These are phyloP conservation scores for Gallinago media DNA, from an alignment of 2,113 vertebrate species.

Conservation along the genomic window DNA sequence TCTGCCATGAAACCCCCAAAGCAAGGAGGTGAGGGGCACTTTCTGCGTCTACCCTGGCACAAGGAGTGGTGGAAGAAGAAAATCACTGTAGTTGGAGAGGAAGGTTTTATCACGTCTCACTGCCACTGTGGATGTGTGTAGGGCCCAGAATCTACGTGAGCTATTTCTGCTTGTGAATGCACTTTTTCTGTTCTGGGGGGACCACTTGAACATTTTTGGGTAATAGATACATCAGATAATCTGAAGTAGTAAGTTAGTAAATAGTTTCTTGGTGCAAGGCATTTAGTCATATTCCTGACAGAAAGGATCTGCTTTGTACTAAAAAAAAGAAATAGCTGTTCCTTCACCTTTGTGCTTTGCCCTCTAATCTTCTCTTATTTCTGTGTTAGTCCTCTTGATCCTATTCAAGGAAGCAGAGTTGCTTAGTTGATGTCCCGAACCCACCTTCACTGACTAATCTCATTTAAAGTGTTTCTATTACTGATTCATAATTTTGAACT, in stretches of 20 bases:
- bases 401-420: neutral
- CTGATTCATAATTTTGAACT: neutral
- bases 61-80: neutral
- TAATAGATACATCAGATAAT: neutral
- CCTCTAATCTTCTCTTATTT: neutral
- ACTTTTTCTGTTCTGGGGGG: fast-evolving
- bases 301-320: neutral
- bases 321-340: neutral
- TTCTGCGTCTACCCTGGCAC: neutral
- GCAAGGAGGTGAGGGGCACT: neutral
- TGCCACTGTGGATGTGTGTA: fast-evolving
- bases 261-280: neutral
- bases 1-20: neutral
- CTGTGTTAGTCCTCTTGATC: neutral
- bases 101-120: neutral
- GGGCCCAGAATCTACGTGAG: neutral
- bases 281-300: neutral
- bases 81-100: neutral
- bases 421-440: neutral
- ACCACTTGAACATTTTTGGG: neutral
- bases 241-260: neutral
- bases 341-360: neutral
- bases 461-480: neutral
- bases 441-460: neutral
- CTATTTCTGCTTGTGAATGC: neutral